These are phyloP conservation scores for Drosophila cardini DNA, from an alignment of 1,140 invertebrate species.

Conservation along the genomic window DNA sequence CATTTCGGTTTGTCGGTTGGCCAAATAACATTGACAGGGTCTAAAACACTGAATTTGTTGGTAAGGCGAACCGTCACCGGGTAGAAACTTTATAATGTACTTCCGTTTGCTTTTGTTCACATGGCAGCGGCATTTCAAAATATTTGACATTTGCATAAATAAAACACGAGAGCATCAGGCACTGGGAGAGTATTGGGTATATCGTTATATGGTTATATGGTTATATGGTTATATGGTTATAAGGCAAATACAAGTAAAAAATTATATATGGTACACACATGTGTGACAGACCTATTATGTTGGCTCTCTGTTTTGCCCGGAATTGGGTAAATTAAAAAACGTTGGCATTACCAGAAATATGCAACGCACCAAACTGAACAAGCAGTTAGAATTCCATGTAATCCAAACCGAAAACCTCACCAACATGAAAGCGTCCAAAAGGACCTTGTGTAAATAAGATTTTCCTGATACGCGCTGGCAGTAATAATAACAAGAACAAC, in stretches of 20 bases:
- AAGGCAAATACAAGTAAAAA: conserved; percentile 35
- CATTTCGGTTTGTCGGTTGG: conserved; percentile 69
- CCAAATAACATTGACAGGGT: conserved; percentile 61
- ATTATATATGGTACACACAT: conserved; percentile 12
- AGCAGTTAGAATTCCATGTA: conserved; percentile 50
- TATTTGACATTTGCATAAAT: conserved; percentile 82
- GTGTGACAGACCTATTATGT: conserved; percentile 59
- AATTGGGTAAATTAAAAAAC: conserved; percentile 74
- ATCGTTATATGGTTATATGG: background rate
- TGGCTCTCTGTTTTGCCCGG: conserved; percentile 6
- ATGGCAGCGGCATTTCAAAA: conserved; percentile 80
- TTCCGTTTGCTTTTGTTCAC: conserved; percentile 78
- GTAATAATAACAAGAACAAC: conserved; percentile 1
- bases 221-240: background rate
- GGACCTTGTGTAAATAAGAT: conserved; percentile 64
- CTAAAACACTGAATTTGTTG: background rate
- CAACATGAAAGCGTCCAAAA: background rate
- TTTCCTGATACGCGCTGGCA: conserved; percentile 48
- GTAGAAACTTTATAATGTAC: conserved; percentile 75
- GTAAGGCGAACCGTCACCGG: background rate
- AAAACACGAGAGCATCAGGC: conserved; percentile 52
- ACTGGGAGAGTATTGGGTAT: background rate
- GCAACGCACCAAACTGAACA: conserved; percentile 49
- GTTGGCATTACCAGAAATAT: conserved; percentile 51
- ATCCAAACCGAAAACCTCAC: conserved; percentile 22